Conservation (phyloP, 2,888 invertebrate genomes). For the Crematogaster levior region DNA sequence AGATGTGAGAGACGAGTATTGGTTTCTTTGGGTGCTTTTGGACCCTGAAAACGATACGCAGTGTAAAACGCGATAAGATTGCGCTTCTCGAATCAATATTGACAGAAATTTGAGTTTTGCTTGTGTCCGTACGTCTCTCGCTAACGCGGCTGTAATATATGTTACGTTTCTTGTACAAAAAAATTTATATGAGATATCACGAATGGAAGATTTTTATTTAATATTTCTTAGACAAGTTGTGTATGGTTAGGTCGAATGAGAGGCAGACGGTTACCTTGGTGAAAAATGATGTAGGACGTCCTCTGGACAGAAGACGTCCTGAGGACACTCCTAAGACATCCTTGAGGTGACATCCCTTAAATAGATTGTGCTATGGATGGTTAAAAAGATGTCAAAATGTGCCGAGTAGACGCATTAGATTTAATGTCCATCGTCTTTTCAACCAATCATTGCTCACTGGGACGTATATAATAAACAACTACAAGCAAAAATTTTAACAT, state of each 20-base stretch:
- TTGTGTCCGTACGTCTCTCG: not conserved
- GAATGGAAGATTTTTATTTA: not conserved
- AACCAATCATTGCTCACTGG: too few relatives aligned
- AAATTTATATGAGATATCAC: not conserved
- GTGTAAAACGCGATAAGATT: constrained; percentile 19
- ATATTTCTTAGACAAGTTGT: not conserved
- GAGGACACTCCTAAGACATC: too few relatives aligned
- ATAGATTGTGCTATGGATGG: too few relatives aligned
- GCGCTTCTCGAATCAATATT: not conserved
- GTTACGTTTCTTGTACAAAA: not conserved
- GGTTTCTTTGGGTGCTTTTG: not conserved
- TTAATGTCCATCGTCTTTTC: too few relatives aligned
- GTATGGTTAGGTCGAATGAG: not conserved
- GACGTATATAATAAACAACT: not conserved
- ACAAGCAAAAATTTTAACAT: not conserved
- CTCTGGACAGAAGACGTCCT: too few relatives aligned
- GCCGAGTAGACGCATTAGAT: too few relatives aligned
- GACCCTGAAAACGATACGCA: not conserved
- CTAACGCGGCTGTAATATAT: not conserved
- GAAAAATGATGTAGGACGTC: too few relatives aligned
- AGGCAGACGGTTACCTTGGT: too few relatives aligned
- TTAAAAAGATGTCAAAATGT: too few relatives aligned
- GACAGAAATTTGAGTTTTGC: constrained; percentile 4
- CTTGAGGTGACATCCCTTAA: too few relatives aligned
- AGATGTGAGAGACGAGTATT: not conserved